These are phyloP conservation scores for Hymenopus coronatus DNA, from an alignment of 2,888 invertebrate genomes.

Conservation along the genomic window DNA sequence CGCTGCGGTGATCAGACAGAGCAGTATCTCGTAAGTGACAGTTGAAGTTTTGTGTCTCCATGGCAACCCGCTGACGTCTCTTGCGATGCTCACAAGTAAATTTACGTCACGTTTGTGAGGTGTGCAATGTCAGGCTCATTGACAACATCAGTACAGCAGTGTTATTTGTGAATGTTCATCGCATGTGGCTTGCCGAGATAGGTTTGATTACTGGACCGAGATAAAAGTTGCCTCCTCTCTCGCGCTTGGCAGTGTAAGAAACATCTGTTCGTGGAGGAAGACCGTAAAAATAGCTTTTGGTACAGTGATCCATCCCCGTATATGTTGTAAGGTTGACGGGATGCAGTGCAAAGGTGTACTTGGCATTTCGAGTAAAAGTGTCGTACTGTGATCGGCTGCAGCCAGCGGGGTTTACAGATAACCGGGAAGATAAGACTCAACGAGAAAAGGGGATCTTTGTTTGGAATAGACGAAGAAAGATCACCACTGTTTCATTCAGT, in stretches of 20 bases:
- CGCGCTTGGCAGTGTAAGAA: neutral
- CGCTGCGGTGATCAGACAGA: neutral
- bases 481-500: neutral
- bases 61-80: neutral
- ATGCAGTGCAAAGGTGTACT: neutral
- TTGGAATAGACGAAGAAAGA: neutral
- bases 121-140: neutral
- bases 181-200: neutral
- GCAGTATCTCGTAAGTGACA: neutral
- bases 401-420: neutral
- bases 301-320: neutral
- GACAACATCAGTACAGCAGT: neutral
- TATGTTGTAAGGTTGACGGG: neutral
- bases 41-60: neutral
- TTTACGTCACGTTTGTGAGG: neutral
- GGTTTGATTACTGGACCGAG: neutral
- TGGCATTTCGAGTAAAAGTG: neutral
- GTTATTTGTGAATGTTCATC: neutral
- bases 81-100: neutral
- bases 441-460: constrained; percentile 7
- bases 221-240: neutral
- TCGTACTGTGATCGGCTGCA: neutral
- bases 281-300: neutral
- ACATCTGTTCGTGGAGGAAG: neutral
- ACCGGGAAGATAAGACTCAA: constrained; percentile 4